Evolutionary conservation across 2,113 vertebrate genomes (phyloP).

Genomic region (Tyrannus savana): DNA sequence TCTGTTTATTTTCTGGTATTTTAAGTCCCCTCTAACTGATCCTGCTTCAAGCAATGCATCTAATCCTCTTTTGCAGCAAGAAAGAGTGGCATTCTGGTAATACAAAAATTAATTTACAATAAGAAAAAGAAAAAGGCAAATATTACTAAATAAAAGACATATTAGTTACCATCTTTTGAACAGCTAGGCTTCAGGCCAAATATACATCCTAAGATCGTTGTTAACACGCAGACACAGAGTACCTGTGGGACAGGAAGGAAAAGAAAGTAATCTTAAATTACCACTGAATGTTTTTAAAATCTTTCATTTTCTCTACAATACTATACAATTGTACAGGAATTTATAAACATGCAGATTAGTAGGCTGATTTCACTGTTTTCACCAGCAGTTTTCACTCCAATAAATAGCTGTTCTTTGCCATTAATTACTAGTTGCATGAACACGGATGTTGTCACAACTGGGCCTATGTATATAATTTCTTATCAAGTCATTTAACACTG

Average conservation of each 20-base stretch:
- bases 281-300: background rate
- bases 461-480: background rate
- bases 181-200: constrained; percentile 85
- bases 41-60: background rate
- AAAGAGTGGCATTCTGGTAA: background rate
- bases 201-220: constrained; percentile 81
- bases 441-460: background rate
- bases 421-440: background rate
- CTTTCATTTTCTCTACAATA: background rate
- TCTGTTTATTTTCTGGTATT: background rate
- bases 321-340: background rate
- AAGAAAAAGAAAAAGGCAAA: background rate
- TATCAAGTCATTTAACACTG: background rate
- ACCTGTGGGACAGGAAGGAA: constrained; percentile 65
- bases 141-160: background rate
- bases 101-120: background rate
- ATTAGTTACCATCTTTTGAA: constrained; percentile 80
- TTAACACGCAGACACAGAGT: constrained; percentile 79
- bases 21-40: background rate
- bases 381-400: background rate
- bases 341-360: background rate
- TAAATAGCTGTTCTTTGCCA: background rate
- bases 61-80: background rate
- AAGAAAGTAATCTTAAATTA: background rate
- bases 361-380: background rate